Evolutionary conservation across 2,113 vertebrate genomes (phyloP).

Genomic region (Tiliqua scincoides): DNA sequence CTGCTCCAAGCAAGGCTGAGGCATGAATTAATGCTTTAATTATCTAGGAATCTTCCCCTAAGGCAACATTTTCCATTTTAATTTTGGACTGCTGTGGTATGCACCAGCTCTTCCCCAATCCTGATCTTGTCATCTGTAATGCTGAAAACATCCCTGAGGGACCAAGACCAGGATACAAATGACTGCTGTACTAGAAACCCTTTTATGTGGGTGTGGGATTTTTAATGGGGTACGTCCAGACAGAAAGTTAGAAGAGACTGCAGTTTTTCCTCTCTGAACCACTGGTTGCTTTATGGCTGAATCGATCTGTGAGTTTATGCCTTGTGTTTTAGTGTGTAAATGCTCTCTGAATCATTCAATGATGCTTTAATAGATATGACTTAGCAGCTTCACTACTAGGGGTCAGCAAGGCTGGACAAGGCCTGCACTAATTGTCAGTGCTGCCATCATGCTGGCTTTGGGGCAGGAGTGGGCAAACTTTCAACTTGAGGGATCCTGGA

Average conservation of each 20-base stretch:
- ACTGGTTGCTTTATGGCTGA: not conserved
- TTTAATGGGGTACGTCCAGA: not conserved
- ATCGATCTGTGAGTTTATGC: not conserved
- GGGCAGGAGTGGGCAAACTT: not conserved
- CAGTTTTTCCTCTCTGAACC: not conserved
- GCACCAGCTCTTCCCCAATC: not conserved
- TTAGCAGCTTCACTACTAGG: not conserved
- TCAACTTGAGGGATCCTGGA: not conserved
- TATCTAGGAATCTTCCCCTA: constrained; percentile 56
- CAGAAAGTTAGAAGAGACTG: not conserved
- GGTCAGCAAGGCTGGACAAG: not conserved
- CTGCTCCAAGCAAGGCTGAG: constrained; percentile 40
- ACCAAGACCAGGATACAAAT: fast-evolving
- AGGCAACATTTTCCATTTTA: constrained; percentile 62
- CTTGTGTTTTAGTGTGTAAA: not conserved
- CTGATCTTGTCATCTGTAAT: not conserved
- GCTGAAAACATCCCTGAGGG: not conserved
- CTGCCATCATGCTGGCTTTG: not conserved
- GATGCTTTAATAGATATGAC: not conserved
- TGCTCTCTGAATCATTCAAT: not conserved
- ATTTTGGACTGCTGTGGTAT: constrained; percentile 44
- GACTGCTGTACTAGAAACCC: not conserved
- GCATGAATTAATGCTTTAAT: constrained; percentile 75
- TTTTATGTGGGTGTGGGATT: not conserved
- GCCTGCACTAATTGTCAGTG: not conserved